Conservation (phyloP, 2,113 vertebrate genomes). For the Nerophis ophidion region DNA sequence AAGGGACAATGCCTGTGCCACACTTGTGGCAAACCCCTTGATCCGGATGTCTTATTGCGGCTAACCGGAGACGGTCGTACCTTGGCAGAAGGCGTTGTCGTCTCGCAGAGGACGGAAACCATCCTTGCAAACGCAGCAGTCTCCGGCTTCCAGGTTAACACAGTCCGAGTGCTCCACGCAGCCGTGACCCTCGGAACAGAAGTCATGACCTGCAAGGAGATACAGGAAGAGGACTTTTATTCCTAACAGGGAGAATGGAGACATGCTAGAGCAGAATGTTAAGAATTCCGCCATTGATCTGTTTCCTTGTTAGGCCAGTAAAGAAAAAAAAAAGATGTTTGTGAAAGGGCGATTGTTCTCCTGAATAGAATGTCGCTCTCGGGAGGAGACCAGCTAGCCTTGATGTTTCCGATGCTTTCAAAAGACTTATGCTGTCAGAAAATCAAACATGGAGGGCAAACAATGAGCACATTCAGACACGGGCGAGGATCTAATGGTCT, state of each 20-base stretch:
- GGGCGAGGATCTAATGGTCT: background rate
- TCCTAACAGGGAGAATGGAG: too few species aligned
- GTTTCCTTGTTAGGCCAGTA: background rate
- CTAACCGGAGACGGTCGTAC: slow-evolving; percentile 60
- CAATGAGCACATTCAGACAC: background rate
- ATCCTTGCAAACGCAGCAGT: slow-evolving; percentile 86
- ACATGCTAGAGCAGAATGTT: too few species aligned
- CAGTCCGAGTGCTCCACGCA: slow-evolving; percentile 93
- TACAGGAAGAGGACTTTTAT: too few species aligned
- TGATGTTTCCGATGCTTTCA: background rate
- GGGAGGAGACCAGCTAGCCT: background rate
- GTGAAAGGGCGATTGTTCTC: background rate
- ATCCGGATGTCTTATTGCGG: slow-evolving; percentile 12
- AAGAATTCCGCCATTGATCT: background rate
- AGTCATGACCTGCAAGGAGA: slow-evolving; percentile 83
- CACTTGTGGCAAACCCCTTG: background rate
- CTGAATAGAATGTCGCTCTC: background rate
- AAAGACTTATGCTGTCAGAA: background rate
- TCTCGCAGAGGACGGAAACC: slow-evolving; percentile 89
- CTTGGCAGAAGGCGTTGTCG: slow-evolving; percentile 96
- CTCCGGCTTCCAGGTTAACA: slow-evolving; percentile 85
- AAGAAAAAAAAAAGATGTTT: background rate
- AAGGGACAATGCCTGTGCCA: background rate
- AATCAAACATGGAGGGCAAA: slow-evolving; percentile 10
- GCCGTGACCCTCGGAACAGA: slow-evolving; percentile 84